Percentiles rank a stretch among this genome's conserved stretches.
These are phyloP conservation scores for Platysternon megacephalum DNA, from an alignment of 2,113 vertebrate species.

Conservation along the genomic window DNA sequence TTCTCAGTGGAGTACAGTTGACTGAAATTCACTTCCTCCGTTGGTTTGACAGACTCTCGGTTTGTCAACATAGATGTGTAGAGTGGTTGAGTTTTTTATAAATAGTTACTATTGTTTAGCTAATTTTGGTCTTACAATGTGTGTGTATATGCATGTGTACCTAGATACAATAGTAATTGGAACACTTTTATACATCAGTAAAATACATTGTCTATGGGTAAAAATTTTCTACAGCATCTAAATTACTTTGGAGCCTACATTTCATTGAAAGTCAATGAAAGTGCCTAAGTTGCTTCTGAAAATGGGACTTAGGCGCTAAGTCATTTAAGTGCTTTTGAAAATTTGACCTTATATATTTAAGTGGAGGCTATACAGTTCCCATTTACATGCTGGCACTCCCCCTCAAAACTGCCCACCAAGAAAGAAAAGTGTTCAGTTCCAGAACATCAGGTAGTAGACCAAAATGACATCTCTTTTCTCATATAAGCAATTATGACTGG, in stretches of 20 bases:
- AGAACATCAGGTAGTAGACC: neutral
- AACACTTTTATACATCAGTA: neutral
- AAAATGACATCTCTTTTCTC: neutral
- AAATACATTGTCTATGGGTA: fast-evolving
- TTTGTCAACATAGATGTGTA: neutral
- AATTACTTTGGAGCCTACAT: neutral
- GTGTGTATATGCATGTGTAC: fast-evolving
- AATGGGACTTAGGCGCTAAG: neutral
- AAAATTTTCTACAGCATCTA: neutral
- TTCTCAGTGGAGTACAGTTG: neutral
- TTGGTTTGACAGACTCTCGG: neutral
- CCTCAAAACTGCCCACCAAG: neutral
- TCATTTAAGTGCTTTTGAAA: neutral
- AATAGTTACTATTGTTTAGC: neutral
- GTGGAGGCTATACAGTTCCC: neutral
- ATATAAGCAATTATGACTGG: neutral
- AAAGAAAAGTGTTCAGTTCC: neutral
- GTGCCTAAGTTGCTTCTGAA: neutral
- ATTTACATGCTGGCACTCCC: neutral
- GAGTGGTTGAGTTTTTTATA: neutral
- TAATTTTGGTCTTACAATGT: fast-evolving
- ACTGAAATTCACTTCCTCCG: neutral
- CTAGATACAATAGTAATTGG: neutral
- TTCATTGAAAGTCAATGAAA: fast-evolving
- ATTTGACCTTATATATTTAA: neutral